Evolutionary conservation across 2,797 vertebrate genomes (phyloP).

Genomic region (Sphenodon punctatus): DNA sequence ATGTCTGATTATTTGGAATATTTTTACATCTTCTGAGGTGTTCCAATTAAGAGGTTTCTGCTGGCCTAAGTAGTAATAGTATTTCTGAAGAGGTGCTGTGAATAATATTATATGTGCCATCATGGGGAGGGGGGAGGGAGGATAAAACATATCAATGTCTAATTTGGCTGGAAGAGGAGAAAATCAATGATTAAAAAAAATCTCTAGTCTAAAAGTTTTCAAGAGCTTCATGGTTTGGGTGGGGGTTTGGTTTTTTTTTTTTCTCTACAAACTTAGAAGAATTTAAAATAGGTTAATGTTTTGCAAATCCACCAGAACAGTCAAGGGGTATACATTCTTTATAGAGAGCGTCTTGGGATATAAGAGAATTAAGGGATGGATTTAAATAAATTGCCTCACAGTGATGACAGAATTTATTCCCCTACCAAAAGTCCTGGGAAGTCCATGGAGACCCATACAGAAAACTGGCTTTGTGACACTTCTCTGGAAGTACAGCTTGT

Average conservation of each 20-base stretch:
- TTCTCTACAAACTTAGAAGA: conserved; percentile 13
- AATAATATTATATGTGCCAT: not conserved
- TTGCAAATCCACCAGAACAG: conserved; percentile 31
- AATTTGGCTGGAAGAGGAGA: not conserved
- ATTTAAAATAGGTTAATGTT: conserved; percentile 43
- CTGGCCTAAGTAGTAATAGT: no score
- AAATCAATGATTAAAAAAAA: not conserved
- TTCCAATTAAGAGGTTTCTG: no score
- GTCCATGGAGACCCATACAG: not conserved
- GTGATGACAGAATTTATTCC: conserved; percentile 13
- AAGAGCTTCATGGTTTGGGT: not conserved
- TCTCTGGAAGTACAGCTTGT: not conserved
- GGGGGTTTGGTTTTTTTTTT: conserved; percentile 4
- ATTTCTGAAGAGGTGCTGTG: not conserved
- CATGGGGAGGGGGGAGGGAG: not conserved
- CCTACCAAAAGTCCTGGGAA: not conserved
- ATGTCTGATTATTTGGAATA: no score
- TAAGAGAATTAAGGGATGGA: conserved; percentile 32
- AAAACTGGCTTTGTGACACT: no score
- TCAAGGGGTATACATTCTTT: not conserved
- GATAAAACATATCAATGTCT: not conserved
- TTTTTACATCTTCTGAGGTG: no score
- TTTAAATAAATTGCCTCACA: conserved; percentile 11
- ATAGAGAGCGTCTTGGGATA: conserved; percentile 1
- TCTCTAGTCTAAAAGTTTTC: not conserved